These are phyloP conservation scores for Coreoperca whiteheadi DNA, from an alignment of 2,113 vertebrate genomes.

Conservation along the genomic window DNA sequence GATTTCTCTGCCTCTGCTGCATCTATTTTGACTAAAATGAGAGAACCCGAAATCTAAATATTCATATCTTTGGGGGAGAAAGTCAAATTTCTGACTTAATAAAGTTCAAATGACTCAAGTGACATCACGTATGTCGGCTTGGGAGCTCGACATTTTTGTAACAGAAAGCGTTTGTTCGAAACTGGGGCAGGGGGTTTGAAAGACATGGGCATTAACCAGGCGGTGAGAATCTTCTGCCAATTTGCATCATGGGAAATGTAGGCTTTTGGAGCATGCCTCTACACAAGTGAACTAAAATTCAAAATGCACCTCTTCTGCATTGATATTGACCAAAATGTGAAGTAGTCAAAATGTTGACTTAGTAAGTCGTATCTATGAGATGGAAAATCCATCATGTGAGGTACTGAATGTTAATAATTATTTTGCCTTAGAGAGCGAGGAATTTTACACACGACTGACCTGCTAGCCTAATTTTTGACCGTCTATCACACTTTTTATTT, in stretches of 20 bases:
- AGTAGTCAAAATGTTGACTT: not conserved
- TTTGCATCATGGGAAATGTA: slow-evolving; percentile 11
- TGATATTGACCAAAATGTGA: not conserved
- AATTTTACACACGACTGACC: not conserved
- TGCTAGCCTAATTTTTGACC: not conserved
- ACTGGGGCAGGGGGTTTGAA: not conserved
- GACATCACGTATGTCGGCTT: no score
- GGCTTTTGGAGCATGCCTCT: not conserved
- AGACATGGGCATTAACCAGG: no score
- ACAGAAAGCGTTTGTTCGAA: no score
- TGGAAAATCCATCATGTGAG: not conserved
- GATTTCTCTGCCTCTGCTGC: no score
- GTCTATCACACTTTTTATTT: not conserved
- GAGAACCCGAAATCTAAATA: no score
- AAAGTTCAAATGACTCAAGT: no score
- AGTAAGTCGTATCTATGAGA: no score
- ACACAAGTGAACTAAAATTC: not conserved
- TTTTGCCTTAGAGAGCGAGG: not conserved
- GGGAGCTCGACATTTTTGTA: no score
- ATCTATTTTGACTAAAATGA: no score
- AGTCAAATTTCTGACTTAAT: no score
- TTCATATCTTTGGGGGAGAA: no score
- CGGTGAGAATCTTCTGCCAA: not conserved
- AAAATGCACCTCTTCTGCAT: not conserved
- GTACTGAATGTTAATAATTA: not conserved